Base-by-base conservation (phyloP, 1,140 invertebrate species). In the Temnothorax nylanderi region DNA sequence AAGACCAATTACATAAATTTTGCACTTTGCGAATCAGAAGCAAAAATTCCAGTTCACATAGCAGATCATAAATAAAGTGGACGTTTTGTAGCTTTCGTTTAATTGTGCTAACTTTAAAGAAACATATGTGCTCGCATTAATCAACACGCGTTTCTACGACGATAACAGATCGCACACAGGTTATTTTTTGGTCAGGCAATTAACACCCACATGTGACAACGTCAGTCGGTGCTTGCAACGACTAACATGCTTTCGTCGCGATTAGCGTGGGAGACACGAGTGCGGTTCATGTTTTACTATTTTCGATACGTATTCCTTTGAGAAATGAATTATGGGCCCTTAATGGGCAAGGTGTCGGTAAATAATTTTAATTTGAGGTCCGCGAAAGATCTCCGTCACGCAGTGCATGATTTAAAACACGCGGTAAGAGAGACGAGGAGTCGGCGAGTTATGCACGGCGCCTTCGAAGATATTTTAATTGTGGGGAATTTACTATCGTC, bases 401-500 rank as follows among this genome's bases (percentile, higher is more conserved):
- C 11, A 16, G 49, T 8, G 44, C 58, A 18, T 89, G 90, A 91
- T 76, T 91, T 91, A 91, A 51, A 85, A 60, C 44, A 56, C 16
- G 74, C 64, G 32, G 54, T 56, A 49, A 62, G 51, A 18, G 3
- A 44, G 34, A 56, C 21, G 16, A 21, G 64, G 18, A 65, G 8
- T 49, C 44, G 69, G 54, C 44, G 64, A 10, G 21, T 64, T 37
- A 58, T 32, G 71, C 65, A 21, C 21, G 49, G 54, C 82, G 44
- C 16, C 69, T 41, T 26, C 21, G 44, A 89, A 89, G 75, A 86
- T 91, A 91, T 91, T 91, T 91, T 92, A 93, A 93, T 92, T 92
- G 91, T 93, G 85, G 64, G 58, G 90, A 91, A 92, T 90, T 93
- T 90, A 88, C 85, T 88, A 80, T 87, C 87, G 81, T 69, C 86